These are phyloP conservation scores for Myotis findleyi DNA, from an alignment of 2,797 vertebrate genomes.

Conservation along the genomic window DNA sequence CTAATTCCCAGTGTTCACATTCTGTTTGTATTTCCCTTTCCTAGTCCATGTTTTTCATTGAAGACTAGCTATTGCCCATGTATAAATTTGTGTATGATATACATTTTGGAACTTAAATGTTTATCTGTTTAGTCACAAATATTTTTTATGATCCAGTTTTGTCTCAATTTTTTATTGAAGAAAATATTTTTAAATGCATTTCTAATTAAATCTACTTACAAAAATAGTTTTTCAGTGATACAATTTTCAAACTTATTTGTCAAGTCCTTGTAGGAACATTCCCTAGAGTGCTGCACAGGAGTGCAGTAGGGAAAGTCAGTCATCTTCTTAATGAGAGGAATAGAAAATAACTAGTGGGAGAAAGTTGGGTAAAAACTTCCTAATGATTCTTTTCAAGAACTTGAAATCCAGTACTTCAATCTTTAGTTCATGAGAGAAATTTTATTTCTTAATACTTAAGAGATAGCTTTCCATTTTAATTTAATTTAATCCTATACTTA, in stretches of 20 bases:
- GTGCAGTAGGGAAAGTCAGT: background rate
- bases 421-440: background rate
- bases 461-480: background rate
- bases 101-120: conserved; percentile 28
- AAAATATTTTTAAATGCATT: conserved; percentile 24
- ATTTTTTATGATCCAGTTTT: background rate
- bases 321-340: background rate
- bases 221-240: background rate
- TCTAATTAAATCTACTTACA: background rate
- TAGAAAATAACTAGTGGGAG: background rate
- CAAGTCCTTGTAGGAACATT: background rate
- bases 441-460: background rate
- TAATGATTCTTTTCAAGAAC: background rate
- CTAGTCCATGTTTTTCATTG: background rate
- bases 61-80: background rate
- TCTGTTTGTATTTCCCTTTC: background rate
- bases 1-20: background rate
- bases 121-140: background rate
- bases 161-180: background rate
- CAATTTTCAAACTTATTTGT: background rate
- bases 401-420: background rate
- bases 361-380: background rate
- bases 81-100: background rate
- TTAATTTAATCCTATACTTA: background rate
- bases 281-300: background rate